Conservation (phyloP, 1,140 invertebrate genomes). For the Eupeodes corollae region DNA sequence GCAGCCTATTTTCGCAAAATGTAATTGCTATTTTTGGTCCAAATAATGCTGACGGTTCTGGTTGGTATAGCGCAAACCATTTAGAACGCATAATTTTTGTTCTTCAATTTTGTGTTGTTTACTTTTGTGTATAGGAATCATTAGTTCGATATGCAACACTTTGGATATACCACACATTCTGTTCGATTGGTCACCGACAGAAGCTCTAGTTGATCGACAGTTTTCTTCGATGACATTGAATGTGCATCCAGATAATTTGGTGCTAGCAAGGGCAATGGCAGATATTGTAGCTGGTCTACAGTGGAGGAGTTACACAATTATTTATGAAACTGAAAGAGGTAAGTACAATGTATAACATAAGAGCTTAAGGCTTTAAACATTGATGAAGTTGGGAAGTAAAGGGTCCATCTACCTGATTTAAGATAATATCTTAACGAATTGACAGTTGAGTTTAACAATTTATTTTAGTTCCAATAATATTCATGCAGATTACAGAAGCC, state of each 20-base stretch:
- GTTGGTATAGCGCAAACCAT: constrained; percentile 20
- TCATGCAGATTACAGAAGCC: too few species aligned
- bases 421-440: too few species aligned
- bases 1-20: constrained; percentile 46
- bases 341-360: constrained; percentile 13
- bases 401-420: too few species aligned
- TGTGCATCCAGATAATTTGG: constrained; percentile 60
- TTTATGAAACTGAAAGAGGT: constrained; percentile 70
- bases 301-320: constrained; percentile 68
- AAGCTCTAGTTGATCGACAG: constrained; percentile 41
- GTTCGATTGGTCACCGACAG: constrained; percentile 53
- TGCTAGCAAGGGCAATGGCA: constrained; percentile 58
- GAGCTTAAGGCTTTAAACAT: too few species aligned
- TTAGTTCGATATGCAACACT: constrained; percentile 57
- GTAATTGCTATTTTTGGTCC: constrained; percentile 72
- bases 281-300: constrained; percentile 60
- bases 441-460: too few species aligned
- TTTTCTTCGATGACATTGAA: constrained; percentile 49
- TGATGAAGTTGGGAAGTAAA: too few species aligned
- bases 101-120: background rate
- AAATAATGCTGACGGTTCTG: constrained; percentile 47
- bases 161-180: constrained; percentile 63
- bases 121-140: constrained; percentile 42
- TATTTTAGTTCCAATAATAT: too few species aligned
- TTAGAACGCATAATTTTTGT: background rate